These are phyloP conservation scores for Periparus ater DNA, from an alignment of 2,797 vertebrate species.

Conservation along the genomic window DNA sequence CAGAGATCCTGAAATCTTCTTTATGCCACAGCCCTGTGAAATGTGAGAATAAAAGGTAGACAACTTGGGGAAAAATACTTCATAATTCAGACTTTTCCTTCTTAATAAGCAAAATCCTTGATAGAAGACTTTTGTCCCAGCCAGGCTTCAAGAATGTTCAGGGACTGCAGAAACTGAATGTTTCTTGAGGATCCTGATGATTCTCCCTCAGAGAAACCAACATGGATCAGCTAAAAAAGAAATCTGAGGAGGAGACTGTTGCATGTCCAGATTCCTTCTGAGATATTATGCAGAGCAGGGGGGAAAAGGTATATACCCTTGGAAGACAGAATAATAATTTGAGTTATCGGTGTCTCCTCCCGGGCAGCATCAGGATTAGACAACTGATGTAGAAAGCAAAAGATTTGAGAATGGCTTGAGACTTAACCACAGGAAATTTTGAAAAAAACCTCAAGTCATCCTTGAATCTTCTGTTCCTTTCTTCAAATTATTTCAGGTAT, in stretches of 20 bases:
- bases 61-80: not conserved
- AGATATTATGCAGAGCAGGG: not conserved
- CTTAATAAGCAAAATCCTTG: not conserved
- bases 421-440: not conserved
- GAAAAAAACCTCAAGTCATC: not conserved
- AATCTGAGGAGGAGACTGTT: not conserved
- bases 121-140: not conserved
- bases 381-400: not conserved
- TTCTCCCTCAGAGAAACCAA: not conserved
- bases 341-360: not conserved
- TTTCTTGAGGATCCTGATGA: not conserved
- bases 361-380: not conserved
- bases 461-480: not conserved
- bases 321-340: not conserved
- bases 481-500: not conserved
- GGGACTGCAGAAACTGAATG: not conserved
- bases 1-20: not conserved
- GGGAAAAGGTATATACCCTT: not conserved
- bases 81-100: not conserved
- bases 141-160: not conserved
- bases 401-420: not conserved
- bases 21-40: not conserved
- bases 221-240: not conserved
- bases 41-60: not conserved
- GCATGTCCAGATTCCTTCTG: not conserved